Conservation (phyloP, 1,140 invertebrate species). For the Habropoda laboriosa region DNA sequence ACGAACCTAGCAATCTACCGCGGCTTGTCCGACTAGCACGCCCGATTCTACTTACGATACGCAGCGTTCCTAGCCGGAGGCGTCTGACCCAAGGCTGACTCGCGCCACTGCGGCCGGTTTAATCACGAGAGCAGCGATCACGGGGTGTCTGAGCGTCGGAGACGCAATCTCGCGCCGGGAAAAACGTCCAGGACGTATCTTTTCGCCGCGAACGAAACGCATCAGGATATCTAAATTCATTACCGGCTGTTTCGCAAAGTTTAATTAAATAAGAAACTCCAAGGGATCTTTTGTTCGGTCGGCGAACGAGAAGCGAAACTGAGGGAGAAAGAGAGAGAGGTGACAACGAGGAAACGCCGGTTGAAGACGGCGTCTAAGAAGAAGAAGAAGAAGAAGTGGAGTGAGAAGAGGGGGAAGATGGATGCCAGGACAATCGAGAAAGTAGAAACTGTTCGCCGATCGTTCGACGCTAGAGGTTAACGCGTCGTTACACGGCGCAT, state of each 20-base stretch:
- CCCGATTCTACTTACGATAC: slow-evolving; percentile 5
- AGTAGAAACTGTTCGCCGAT: slow-evolving; percentile 27
- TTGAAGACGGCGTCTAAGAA: background rate
- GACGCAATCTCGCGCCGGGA: slow-evolving; percentile 28
- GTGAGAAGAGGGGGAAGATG: background rate
- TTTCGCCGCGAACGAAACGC: slow-evolving; percentile 49
- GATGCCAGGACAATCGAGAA: slow-evolving; percentile 36
- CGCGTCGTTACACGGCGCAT: background rate
- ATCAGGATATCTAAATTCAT: slow-evolving; percentile 69
- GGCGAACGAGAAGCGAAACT: too few relatives aligned
- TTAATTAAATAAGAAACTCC: slow-evolving; percentile 68
- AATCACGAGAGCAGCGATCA: slow-evolving; percentile 32
- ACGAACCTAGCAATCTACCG: too few relatives aligned
- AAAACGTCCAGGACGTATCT: slow-evolving; percentile 33
- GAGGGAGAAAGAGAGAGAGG: slow-evolving; percentile 3
- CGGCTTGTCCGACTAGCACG: background rate
- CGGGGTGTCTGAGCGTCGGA: background rate
- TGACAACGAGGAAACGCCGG: slow-evolving; percentile 29
- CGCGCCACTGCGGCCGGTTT: slow-evolving; percentile 52
- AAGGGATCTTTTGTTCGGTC: slow-evolving; percentile 37
- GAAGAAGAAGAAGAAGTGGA: background rate
- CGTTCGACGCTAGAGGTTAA: slow-evolving; percentile 26
- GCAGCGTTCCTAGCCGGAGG: background rate
- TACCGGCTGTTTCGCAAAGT: slow-evolving; percentile 66
- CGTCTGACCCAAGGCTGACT: slow-evolving; percentile 47